phyloP scores from a whole-genome alignment of 2,888 invertebrate genomes.

The Hydropsyche betteni region DNA sequence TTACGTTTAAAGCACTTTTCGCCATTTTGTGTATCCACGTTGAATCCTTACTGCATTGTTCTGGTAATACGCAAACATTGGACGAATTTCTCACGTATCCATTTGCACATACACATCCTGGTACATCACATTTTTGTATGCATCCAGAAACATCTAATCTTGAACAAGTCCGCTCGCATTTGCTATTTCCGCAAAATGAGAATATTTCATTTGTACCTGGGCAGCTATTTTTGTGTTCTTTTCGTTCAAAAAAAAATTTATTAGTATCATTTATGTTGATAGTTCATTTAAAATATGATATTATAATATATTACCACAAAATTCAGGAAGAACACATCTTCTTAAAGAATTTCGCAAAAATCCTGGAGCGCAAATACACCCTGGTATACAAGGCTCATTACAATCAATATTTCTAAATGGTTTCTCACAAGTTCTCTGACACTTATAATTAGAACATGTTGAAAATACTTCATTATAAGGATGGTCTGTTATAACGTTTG shows the following conservation, averaged over 20 bases:
- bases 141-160: background rate
- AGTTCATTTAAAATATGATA: no score
- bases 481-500: no score
- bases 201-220: conserved; percentile 18
- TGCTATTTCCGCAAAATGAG: conserved; percentile 37
- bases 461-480: background rate
- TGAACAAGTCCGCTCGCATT: conserved; percentile 37
- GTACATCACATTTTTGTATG: background rate
- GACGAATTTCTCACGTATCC: background rate
- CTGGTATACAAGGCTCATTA: conserved; percentile 36
- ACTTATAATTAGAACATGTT: background rate
- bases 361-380: conserved; percentile 46
- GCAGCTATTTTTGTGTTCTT: background rate
- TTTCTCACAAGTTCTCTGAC: background rate
- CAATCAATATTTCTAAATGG: background rate
- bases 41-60: conserved; percentile 9
- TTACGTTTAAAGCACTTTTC: no score
- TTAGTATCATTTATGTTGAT: no score
- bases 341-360: conserved; percentile 42
- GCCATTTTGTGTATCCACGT: background rate
- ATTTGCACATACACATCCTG: conserved; percentile 1
- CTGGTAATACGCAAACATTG: background rate
- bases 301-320: conserved; percentile 42
- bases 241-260: no score
- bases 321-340: conserved; percentile 39